These are phyloP conservation scores for Leptopilina boulardi DNA, from an alignment of 1,140 invertebrate genomes.

Conservation along the genomic window DNA sequence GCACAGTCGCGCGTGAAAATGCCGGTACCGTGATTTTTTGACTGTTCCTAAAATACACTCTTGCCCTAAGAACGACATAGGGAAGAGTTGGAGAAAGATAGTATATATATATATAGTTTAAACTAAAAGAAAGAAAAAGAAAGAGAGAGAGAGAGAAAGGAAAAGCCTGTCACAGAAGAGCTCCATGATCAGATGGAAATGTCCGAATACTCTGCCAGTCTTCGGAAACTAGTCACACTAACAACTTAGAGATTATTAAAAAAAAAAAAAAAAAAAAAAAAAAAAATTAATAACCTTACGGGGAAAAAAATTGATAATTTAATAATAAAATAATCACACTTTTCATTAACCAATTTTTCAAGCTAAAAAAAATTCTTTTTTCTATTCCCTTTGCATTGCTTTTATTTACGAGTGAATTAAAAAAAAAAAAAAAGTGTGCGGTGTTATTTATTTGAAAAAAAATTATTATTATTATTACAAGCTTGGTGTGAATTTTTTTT, in stretches of 20 bases:
- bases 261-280: no score
- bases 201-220: slow-evolving; percentile 56
- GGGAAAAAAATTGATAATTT: no score
- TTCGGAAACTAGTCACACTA: slow-evolving; percentile 58
- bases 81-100: background rate
- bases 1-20: slow-evolving; percentile 34
- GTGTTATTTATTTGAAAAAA: no score
- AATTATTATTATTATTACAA: no score
- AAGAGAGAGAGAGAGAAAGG: slow-evolving; percentile 43
- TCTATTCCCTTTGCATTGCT: background rate
- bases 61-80: slow-evolving; percentile 48
- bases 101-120: background rate
- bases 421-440: no score
- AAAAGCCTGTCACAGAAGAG: slow-evolving; percentile 43
- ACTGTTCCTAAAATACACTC: slow-evolving; percentile 49
- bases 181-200: slow-evolving; percentile 41
- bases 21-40: slow-evolving; percentile 40
- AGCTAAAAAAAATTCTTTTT: no score
- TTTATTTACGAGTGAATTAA: background rate
- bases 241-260: slow-evolving; percentile 40
- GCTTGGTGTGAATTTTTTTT: no score
- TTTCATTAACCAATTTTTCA: no score
- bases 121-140: slow-evolving; percentile 35
- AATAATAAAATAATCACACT: no score
- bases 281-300: no score